These are phyloP conservation scores for Varroa destructor DNA, from an alignment of 1,140 invertebrate species.

Conservation along the genomic window DNA sequence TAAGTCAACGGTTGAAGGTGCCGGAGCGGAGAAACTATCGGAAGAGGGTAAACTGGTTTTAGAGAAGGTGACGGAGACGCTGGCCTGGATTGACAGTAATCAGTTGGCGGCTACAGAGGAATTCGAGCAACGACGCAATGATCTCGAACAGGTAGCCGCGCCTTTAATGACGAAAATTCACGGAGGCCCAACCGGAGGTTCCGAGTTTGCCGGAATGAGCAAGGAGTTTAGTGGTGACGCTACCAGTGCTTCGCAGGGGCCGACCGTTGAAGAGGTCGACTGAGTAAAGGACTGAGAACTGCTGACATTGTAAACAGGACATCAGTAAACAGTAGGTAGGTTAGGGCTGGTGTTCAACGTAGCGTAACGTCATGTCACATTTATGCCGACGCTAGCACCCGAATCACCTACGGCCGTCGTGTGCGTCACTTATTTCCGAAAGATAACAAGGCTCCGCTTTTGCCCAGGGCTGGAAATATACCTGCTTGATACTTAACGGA, in stretches of 20 bases:
- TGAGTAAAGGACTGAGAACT: constrained; percentile 30
- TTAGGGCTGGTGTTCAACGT: too few relatives aligned
- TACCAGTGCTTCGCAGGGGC: constrained; percentile 35
- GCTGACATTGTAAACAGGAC: too few relatives aligned
- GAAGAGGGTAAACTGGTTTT: constrained; percentile 49
- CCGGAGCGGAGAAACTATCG: constrained; percentile 43
- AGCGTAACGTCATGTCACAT: too few relatives aligned
- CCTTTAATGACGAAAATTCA: constrained; percentile 7
- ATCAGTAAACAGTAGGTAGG: too few relatives aligned
- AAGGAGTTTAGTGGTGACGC: too few relatives aligned
- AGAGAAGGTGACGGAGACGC: constrained; percentile 42
- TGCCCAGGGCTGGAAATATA: too few relatives aligned
- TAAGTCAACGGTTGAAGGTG: constrained; percentile 34
- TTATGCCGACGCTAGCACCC: too few relatives aligned
- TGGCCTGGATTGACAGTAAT: constrained; percentile 43
- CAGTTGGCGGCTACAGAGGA: constrained; percentile 42
- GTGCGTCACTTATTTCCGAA: too few relatives aligned
- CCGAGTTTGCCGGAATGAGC: constrained; percentile 34
- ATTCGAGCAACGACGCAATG: constrained; percentile 40
- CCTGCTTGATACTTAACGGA: too few relatives aligned
- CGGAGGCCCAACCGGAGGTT: too few relatives aligned
- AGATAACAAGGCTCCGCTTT: too few relatives aligned
- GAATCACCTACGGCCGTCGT: too few relatives aligned
- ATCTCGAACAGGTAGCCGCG: constrained; percentile 36
- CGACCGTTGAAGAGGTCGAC: constrained; percentile 46